Base-by-base conservation (phyloP, 2,888 invertebrate genomes). In the Bombylius major region DNA sequence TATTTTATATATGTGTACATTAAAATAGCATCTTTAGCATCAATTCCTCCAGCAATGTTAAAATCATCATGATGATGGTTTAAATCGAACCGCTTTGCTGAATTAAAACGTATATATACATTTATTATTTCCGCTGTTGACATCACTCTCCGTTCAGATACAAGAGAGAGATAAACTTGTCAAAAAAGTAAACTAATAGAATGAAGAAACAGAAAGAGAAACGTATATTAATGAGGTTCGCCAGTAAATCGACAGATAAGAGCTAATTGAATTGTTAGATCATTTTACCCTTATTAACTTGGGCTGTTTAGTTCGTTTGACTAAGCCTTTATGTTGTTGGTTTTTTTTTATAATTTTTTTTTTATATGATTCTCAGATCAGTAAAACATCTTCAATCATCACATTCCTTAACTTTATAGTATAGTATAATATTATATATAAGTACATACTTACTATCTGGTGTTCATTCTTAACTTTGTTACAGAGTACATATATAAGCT, bases 211-310 rank as follows among this genome's bases (percentile, higher is more conserved):
- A 55, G 51, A 50, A 50, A 48, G 55, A 55, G 57, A 51, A 62
- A 62, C 61, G 60, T 60, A 60, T 63, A 63, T 62, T 63, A 63
- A 63, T 63, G 62, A 63, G 63, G 57, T 59, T 56, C 56, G 60
- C 59, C 62, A 60, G 63, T 61, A 62, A 63, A 62, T 63, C 62
- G 59, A 60, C 61, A 61, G 62, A 63, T 63, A 63, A 63, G 62
- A 63, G 60, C 63, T 63, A 63, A 63, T 63, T 63, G 63, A 63
- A 63, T 63, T 63, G 63, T 63, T 63, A 62, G 62, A 63, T 63
- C 62, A 62, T 63, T 61, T 61, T 63, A 59, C 61, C 61, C 47
- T 55, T 51, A 55, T 55, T 51, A 50, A 55, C 47, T 36, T 47
- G 50, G 23, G 31, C 39, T n/a, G 45, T 45, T 45, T 5, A 14